Evolutionary conservation across 2,888 invertebrate species (phyloP), one percentile per base, ranked within the genome.

Genomic region (Fabriciana adippe): DNA sequence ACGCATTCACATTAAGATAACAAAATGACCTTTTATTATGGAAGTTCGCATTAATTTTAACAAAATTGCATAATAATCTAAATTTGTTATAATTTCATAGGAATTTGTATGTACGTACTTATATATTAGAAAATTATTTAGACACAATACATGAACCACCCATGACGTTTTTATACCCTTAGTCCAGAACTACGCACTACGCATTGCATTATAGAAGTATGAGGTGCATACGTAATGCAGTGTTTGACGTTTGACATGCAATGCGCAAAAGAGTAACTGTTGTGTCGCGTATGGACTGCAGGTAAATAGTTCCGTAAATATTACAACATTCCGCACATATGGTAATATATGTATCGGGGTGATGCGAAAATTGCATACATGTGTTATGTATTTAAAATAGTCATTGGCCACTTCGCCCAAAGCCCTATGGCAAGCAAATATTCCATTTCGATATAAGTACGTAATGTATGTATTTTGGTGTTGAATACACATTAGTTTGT

Each of bases 111-210:
- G 11, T 55, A 18, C 21, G 16, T 16, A 55, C 31, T 41, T n/a
- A 31, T 35, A 57, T 15, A 57, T 18, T 47, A 47, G 3, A 59
- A 26, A n/a, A 35, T 1, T 26, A 57, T 48, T 31, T 16, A 31
- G n/a, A 31, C 6, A 26, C 15, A 31, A 72, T 26, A 26, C 26
- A 26, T 26, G 26, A 73, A 79, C 90, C 90, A 88, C 89, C 90
- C 89, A 90, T 79, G 81, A 82, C 75, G 89, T 79, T 82, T 41
- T 85, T 88, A 86, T 87, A 84, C 83, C 78, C 80, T 82, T 85
- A 85, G 84, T 86, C 81, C 81, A 78, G 77, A 78, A 55, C 62
- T 51, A 60, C 59, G 62, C 63, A 67, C 65, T 68, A 67, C 68
- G 68, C 70, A 71, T 68, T 72, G 73, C 72, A 70, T 79, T 79